Percentiles rank a stretch among this genome's conserved stretches.
These are phyloP conservation scores for Machimus atricapillus DNA, from an alignment of 2,888 invertebrate genomes.

Conservation along the genomic window DNA sequence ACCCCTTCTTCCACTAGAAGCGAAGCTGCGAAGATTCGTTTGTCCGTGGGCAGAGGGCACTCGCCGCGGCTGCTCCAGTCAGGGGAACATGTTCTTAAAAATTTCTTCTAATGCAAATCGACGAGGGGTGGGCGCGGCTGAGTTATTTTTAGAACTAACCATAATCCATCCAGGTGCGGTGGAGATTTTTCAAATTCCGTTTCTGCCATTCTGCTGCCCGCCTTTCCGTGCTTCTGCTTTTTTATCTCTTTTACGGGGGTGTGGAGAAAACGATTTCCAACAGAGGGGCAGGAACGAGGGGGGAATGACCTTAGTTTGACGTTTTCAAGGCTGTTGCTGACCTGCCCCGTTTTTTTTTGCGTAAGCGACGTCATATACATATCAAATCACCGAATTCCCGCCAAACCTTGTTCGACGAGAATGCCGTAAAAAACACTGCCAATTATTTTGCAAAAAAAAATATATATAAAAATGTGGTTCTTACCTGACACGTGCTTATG, in stretches of 20 bases:
- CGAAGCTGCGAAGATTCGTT: not conserved
- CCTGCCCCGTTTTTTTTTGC: not conserved
- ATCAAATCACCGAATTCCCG: not conserved
- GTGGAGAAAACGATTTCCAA: not conserved
- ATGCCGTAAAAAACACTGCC: not conserved
- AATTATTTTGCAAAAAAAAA: not conserved
- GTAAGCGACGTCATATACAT: not conserved
- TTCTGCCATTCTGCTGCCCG: not conserved
- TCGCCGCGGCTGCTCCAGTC: not conserved
- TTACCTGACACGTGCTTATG: not conserved
- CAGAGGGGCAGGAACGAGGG: not conserved
- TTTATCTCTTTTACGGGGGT: not conserved
- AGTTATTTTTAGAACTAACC: not conserved
- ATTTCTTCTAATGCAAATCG: not conserved
- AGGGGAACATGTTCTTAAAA: not conserved
- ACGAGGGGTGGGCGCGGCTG: not conserved
- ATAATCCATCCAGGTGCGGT: not conserved
- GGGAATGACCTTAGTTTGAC: not conserved
- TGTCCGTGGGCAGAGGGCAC: not conserved
- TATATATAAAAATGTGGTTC: not conserved
- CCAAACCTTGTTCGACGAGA: not conserved
- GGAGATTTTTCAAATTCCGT: not conserved
- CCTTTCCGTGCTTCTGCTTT: not conserved
- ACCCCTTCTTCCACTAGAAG: not conserved
- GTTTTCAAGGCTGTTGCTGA: not conserved